Evolutionary conservation across 37 sponge, comb jelly and placozoan species (phyloP), one percentile per base, ranked within the genome.

Genomic region (Halisarca cf. caerulea): DNA sequence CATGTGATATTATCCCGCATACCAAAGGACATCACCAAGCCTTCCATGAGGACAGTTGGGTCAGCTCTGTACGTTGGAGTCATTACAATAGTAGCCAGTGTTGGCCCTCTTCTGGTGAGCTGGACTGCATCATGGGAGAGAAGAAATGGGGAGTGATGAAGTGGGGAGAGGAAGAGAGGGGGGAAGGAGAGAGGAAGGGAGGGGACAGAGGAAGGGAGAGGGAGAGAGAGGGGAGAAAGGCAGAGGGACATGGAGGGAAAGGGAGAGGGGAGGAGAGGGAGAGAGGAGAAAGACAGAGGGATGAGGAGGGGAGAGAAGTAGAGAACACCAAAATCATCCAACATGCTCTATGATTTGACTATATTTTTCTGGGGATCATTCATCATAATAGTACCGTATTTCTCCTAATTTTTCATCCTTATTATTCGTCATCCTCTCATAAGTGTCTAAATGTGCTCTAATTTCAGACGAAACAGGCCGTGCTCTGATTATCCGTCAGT

Each of bases 11-110:
- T 6, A 11, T 27, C 15, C 69, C 60, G 0, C 58, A 18, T 30
- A 40, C 1, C 79, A 18, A 37, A 94, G 94, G 94, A 90, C 47
- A 82, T 94, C 55, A 80, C 83, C 45, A 71, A 86, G 89, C 94
- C 94, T 32, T 86, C 86, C 78, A 90, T 94, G 94, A 75, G 94
- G 37, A 81, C 91, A 8, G 88, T 89, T 57, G 92, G 90, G 0
- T 95, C 96, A 74, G 92, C 96, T 61, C 80, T 95, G 20, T 95
- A 92, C 80, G 85, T 95, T 59, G 92, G 90, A 68, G 81, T 92
- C 68, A 92, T 92, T 77, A 92, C 96, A 41, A 85, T 95, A 2
- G 78, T 92, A 11, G 96, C 93, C 55, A 89, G 96, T 39, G 6
- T 87, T 36, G 96, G 96, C 24, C 96, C 96, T 54, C 79, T 95